Base-by-base conservation (phyloP, 2,797 vertebrate species). In the Melanotaenia parkinsoni region DNA sequence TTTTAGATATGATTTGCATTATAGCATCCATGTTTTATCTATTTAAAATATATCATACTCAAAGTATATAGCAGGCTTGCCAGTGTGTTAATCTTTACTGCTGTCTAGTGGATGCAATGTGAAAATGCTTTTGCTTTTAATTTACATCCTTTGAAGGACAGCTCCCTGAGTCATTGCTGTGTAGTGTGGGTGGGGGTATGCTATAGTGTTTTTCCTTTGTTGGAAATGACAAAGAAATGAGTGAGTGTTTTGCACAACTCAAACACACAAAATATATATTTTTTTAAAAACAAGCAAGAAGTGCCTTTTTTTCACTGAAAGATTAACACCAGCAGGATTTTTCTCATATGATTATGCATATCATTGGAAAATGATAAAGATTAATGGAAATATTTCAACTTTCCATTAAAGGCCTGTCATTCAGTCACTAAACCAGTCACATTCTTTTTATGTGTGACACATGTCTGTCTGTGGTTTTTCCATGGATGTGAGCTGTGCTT, bases 51-150 rank as follows among this genome's bases (percentile, higher is more conserved):
- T 32, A 5, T 32, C 30, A 32, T 32, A 32, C 30, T 32, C 30
- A 32, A 32, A 32, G 30, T 32, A 32, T 32, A 5, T 5, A 32
- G 30, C 30, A 32, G 30, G 30, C 30, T 32, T 58, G 26, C 50
- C 12, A 22, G 11, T 45, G 40, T 45, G 16, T 70, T 58, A 57
- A 43, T 53, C 63, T 84, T 37, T 86, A 2, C 81, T 86, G 80
- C 85, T 7, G 0, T 38, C 89, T 86, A 75, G 82, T 86, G 87
- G 81, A 71, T 26, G 30, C 47, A 32, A 59, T 73, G 16, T 58
- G 67, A 72, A 70, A 76, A 26, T 60, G 53, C 35, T 43, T 18
- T 43, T 43, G 56, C 22, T 58, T 63, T 24, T 18, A 66, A 11
- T 26, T 7, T 40, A 38, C 1, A 0, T 63, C 22, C 43, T 38